Base-by-base conservation (phyloP, 2,113 vertebrate species). In the Lonchura striata region DNA sequence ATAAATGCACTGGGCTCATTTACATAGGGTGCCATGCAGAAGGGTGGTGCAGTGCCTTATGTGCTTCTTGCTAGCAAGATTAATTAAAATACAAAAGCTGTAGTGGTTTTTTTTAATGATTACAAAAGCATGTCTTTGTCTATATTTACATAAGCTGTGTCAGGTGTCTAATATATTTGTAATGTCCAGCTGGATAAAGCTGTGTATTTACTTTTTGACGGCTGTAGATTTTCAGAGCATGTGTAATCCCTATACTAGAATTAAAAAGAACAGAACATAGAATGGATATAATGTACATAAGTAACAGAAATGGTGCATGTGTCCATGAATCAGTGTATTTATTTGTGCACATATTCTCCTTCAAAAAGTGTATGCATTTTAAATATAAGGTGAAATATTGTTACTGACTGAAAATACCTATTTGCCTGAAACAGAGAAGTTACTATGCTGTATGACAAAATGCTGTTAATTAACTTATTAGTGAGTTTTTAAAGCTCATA, bases 81-180 rank as follows among this genome's bases (percentile, higher is more conserved):
- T 60, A 83, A 85, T 87, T 83, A 50, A 92, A 96, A 81, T 77
- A 83, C 30, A 81, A 61, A 82, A 64, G 86, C 81, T 82, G 82
- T 82, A 27, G 57, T 39, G 39, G n/a, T 23, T 87, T 41, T 60
- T 72, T 80, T 37, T 42, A 86, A 68, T 77, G 56, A 82, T 53
- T 64, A 85, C 15, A 63, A 33, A 70, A 76, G 89, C 50, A 13
- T 56, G 57, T 9, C 56, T 87, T 92, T 97, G 85, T 92, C 11
- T 95, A 10, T 79, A 72, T 91, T 93, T 86, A 63, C 83, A 79
- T 44, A 69, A 92, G 54, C 56, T 53, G 35, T 78, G 18, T 49
- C 68, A 90, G 30, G 22, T 77, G 59, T 42, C 57, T 77, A 47
- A 44, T 69, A 7, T 54, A 49, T 82, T 86, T 64, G 31, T 56